Conservation (phyloP, 2,797 vertebrate species). For the Melanotaenia nigrans region DNA sequence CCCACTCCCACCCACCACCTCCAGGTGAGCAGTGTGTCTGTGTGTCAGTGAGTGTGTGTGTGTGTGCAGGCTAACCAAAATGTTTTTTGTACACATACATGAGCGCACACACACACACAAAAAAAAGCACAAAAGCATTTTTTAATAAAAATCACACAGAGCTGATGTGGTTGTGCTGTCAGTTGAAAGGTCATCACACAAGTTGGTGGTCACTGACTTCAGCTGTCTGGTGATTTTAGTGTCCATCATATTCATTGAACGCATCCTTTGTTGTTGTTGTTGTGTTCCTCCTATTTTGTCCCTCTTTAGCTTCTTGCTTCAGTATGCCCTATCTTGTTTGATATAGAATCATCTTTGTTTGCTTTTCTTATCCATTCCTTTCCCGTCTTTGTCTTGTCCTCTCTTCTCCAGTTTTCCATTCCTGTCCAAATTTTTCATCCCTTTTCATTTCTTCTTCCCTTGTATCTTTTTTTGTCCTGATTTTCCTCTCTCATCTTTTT, state of each 20-base stretch:
- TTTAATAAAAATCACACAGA: slow-evolving; percentile 54
- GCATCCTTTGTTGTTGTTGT: neutral
- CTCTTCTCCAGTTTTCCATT: neutral
- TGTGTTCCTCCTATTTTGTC: neutral
- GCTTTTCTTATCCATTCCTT: neutral
- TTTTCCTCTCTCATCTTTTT: slow-evolving; percentile 5
- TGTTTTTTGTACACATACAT: slow-evolving; percentile 18
- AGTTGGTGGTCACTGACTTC: slow-evolving; percentile 22
- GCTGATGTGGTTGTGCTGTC: slow-evolving; percentile 36
- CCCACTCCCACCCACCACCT: slow-evolving; percentile 79
- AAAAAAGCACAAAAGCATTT: slow-evolving; percentile 50
- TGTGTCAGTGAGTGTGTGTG: slow-evolving; percentile 36
- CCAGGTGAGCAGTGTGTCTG: slow-evolving; percentile 69
- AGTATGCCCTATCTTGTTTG: too few relatives aligned
- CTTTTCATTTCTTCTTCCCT: neutral
- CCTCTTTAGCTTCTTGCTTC: neutral
- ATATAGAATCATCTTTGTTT: neutral
- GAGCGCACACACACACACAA: neutral
- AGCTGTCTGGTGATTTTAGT: neutral
- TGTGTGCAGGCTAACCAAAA: slow-evolving; percentile 27
- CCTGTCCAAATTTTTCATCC: slow-evolving; percentile 1
- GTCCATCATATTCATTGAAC: neutral
- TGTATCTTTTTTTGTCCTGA: slow-evolving; percentile 3
- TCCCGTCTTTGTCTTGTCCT: neutral
- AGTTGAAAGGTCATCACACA: slow-evolving; percentile 59